Evolutionary conservation across 2,113 vertebrate genomes (phyloP).

Genomic region (Cettia cetti): DNA sequence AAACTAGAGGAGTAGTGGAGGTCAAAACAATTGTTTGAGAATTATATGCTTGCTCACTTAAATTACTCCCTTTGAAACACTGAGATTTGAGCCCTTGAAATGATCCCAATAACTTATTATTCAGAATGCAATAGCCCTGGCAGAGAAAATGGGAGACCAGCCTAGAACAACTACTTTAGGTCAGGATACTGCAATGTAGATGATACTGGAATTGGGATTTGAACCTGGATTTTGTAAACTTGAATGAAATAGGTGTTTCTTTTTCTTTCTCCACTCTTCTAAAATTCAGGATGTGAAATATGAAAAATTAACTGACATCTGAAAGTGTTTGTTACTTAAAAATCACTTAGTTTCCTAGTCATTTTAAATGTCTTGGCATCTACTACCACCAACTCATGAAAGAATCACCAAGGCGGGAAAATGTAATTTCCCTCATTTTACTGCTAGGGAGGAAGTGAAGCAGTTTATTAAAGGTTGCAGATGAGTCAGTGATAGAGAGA

Average conservation of each 20-base stretch:
- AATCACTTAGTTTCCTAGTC: neutral
- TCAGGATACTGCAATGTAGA: neutral
- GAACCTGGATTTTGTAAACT: neutral
- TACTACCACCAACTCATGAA: neutral
- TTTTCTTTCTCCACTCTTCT: neutral
- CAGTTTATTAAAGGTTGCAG: neutral
- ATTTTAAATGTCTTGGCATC: neutral
- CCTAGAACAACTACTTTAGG: neutral
- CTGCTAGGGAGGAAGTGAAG: neutral
- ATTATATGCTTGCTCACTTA: neutral
- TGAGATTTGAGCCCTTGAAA: neutral
- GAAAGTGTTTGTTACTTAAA: neutral
- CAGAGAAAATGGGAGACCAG: neutral
- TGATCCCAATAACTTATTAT: neutral
- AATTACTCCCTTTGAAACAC: neutral
- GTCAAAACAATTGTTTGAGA: neutral
- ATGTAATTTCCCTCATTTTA: neutral
- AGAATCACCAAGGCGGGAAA: neutral
- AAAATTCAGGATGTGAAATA: neutral
- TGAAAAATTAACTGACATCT: neutral
- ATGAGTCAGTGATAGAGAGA: neutral
- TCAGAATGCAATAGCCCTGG: neutral
- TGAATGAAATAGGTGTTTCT: neutral
- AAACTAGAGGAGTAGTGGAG: neutral
- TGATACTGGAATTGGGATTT: neutral